Conservation (phyloP, 2,888 invertebrate species). For the Apodemia duryi region DNA sequence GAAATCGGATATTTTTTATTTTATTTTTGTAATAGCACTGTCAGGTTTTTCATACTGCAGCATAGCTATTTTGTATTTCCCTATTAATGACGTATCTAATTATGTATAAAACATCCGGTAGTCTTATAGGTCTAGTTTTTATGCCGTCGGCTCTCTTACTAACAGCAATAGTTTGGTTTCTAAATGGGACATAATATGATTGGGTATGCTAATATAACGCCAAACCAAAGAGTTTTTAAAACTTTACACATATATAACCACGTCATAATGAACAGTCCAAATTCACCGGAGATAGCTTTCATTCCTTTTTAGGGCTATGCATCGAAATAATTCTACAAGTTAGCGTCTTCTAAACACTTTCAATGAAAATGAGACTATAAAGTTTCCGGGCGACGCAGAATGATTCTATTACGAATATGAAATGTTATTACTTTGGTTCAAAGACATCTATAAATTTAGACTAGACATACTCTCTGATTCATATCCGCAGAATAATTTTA, state of each 20-base stretch:
- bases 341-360: constrained; percentile 75
- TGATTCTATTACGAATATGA: constrained; percentile 80
- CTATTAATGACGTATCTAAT: no score
- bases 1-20: no score
- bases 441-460: constrained; percentile 2
- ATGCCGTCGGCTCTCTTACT: no score
- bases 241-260: constrained; percentile 13
- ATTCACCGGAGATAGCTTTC: constrained; percentile 65
- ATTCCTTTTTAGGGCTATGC: constrained; percentile 53
- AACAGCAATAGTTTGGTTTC: no score
- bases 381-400: constrained; percentile 75
- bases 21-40: no score
- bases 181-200: no score
- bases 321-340: constrained; percentile 72
- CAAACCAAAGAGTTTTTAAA: constrained; percentile 11
- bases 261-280: constrained; percentile 29
- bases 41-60: no score
- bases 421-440: constrained; percentile 73
- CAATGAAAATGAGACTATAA: constrained; percentile 79
- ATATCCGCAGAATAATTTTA: no score
- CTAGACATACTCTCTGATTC: not conserved
- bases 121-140: no score
- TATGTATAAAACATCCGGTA: no score
- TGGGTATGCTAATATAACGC: no score
- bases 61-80: no score